Evolutionary conservation across 2,113 vertebrate genomes (phyloP), one percentile per base, ranked within the genome.

Genomic region (Prionailurus viverrinus): DNA sequence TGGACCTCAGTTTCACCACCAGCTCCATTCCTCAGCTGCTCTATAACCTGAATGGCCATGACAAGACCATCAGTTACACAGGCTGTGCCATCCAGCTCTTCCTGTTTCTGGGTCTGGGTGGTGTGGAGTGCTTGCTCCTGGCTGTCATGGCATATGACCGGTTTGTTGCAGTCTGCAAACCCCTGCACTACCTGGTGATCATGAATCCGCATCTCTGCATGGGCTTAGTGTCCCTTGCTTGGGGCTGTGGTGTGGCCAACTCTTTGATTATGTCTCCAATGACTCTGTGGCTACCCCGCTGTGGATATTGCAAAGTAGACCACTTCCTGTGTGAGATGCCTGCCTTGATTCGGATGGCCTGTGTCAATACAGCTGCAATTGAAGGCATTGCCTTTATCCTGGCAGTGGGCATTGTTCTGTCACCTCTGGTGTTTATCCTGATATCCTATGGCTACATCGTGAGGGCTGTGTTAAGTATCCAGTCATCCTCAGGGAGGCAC

Each of bases 311-410:
- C 33, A 41, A 1, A 1, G 83, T 98, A 65, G 95, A 98, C 45
- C 96, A 98, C 96, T 98, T 96, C 74, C n/a, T 97, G 29, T 98
- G 96, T n/a, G 97, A 98, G 81, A 94, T 98, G 96, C 97, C 95
- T 0, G 95, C 97, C 27, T 74, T 97, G 18, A 97, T 97, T 73
- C 41, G 15, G 8, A 80, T 90, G 55, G 97, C 96, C 21, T 98
- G 97, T 23, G 12, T 96, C 27, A 78, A 86, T 21, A 96, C 97
- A 0, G 68, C 27, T 8, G 73, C 65, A 0, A 0, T 97, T 0
- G 89, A 98, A 15, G 83, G 68, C 33, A 61, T 33, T 0, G 23
- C 65, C 25, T 97, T 96, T 10, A 33, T 98, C 3, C 89, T 98
- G 83, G 66, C 92, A 0, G 69, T 96, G 51, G 89, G 68, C 6